phyloP scores from a whole-genome alignment of 2,888 invertebrate genomes.

The Drosophila birchii region DNA sequence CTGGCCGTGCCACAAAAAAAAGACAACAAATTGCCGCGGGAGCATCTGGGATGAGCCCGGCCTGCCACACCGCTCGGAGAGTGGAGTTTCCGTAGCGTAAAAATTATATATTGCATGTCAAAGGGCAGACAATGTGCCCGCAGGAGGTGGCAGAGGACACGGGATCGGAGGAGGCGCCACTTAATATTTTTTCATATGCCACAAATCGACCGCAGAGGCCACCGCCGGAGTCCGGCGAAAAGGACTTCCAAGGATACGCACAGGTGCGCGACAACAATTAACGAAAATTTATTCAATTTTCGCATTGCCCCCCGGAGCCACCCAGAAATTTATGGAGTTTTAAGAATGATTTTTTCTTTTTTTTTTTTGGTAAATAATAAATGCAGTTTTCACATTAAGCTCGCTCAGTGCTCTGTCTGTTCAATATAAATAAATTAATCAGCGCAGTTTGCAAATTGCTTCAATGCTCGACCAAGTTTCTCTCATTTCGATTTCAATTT shows the following conservation, averaged over 20 bases:
- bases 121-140: conserved; percentile 70
- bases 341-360: conserved; percentile 13
- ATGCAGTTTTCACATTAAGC: conserved; percentile 37
- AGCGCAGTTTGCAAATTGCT: conserved; percentile 42
- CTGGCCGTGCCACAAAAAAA: conserved; percentile 65
- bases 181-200: conserved; percentile 79
- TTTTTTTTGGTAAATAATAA: conserved; percentile 20
- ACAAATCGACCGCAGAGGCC: conserved; percentile 78
- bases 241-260: conserved; percentile 40
- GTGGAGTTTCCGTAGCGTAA: conserved; percentile 56
- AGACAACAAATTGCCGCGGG: conserved; percentile 74
- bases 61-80: background rate
- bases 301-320: conserved; percentile 39
- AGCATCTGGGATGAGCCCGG: conserved; percentile 49
- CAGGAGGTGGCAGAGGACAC: conserved; percentile 16
- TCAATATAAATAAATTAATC: conserved; percentile 48
- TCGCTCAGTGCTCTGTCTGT: background rate
- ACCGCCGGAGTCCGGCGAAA: conserved; percentile 37
- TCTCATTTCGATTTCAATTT: conserved; percentile 44
- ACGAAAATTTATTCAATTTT: conserved; percentile 79
- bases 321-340: conserved; percentile 32
- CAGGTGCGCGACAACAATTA: conserved; percentile 77
- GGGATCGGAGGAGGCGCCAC: conserved; percentile 58
- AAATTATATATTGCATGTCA: conserved; percentile 81
- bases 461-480: conserved; percentile 38